A percentile compares a stretch with the other conserved stretches of the same genome.
These are phyloP conservation scores for Spodoptera exigua DNA, from an alignment of 2,888 invertebrate genomes.

Conservation along the genomic window DNA sequence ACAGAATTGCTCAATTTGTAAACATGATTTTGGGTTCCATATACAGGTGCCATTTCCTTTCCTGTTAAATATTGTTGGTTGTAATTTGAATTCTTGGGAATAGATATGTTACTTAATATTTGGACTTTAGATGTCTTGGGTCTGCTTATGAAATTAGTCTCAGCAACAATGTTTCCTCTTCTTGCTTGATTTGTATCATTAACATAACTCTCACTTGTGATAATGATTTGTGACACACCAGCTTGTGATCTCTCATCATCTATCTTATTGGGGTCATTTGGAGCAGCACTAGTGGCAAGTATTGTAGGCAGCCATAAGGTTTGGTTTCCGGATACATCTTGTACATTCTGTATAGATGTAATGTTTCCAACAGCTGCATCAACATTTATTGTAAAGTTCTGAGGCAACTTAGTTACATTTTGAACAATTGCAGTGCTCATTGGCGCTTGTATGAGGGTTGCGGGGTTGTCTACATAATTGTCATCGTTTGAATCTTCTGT, in stretches of 20 bases:
- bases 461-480: constrained; percentile 80
- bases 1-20: constrained; percentile 85
- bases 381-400: constrained; percentile 86
- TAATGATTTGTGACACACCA: constrained; percentile 84
- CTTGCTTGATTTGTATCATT: constrained; percentile 76
- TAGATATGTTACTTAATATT: constrained; percentile 85
- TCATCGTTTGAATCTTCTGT: constrained; percentile 80
- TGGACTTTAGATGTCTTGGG: constrained; percentile 86
- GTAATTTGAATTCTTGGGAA: constrained; percentile 82
- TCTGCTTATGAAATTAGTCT: constrained; percentile 78
- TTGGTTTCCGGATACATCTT: constrained; percentile 82
- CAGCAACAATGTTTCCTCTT: constrained; percentile 81
- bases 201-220: constrained; percentile 84
- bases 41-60: constrained; percentile 80
- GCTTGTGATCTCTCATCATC: constrained; percentile 80
- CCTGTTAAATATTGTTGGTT: constrained; percentile 79
- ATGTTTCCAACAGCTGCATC: constrained; percentile 84
- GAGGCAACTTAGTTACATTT: constrained; percentile 84
- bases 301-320: constrained; percentile 86
- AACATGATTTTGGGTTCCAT: constrained; percentile 82
- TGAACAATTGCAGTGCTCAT: constrained; percentile 84
- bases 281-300: constrained; percentile 78
- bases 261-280: constrained; percentile 71
- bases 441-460: constrained; percentile 83
- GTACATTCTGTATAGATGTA: constrained; percentile 85